Percentiles rank a stretch among this genome's conserved stretches.
Evolutionary conservation across 2,113 vertebrate genomes (phyloP).

Genomic region (Herpailurus yagouaroundi): DNA sequence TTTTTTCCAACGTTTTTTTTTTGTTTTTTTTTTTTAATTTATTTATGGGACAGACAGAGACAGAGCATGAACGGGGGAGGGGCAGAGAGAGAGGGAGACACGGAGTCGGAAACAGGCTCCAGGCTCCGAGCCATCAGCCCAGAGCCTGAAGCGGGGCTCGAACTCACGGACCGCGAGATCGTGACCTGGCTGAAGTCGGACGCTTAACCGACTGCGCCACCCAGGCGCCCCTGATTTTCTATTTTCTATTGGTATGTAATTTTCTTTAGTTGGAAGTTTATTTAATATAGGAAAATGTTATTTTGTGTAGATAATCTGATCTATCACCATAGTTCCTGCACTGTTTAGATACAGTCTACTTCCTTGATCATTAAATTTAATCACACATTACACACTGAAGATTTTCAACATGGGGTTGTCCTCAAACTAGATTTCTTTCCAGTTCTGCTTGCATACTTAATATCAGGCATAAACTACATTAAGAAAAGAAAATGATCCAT

Average conservation of each 20-base stretch:
- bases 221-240: too few relatives aligned
- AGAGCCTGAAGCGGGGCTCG: too few relatives aligned
- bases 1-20: too few relatives aligned
- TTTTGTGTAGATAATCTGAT: neutral
- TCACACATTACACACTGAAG: neutral
- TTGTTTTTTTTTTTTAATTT: too few relatives aligned
- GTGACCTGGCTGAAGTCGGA: too few relatives aligned
- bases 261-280: neutral
- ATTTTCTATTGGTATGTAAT: neutral
- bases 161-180: too few relatives aligned
- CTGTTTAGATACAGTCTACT: neutral
- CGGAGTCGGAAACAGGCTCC: too few relatives aligned
- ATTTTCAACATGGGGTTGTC: neutral
- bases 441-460: neutral
- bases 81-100: too few relatives aligned
- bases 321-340: neutral
- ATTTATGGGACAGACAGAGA: too few relatives aligned
- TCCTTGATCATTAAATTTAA: slow-evolving; percentile 17
- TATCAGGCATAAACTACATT: neutral
- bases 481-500: neutral
- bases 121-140: too few relatives aligned
- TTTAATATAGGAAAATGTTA: neutral
- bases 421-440: neutral
- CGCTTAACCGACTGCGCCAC: too few relatives aligned
- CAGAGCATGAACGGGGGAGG: too few relatives aligned